A percentile compares a stretch with the other conserved stretches of the same genome.
Conservation (phyloP, 2,113 vertebrate genomes). For the Protobothrops flavoviridis region DNA sequence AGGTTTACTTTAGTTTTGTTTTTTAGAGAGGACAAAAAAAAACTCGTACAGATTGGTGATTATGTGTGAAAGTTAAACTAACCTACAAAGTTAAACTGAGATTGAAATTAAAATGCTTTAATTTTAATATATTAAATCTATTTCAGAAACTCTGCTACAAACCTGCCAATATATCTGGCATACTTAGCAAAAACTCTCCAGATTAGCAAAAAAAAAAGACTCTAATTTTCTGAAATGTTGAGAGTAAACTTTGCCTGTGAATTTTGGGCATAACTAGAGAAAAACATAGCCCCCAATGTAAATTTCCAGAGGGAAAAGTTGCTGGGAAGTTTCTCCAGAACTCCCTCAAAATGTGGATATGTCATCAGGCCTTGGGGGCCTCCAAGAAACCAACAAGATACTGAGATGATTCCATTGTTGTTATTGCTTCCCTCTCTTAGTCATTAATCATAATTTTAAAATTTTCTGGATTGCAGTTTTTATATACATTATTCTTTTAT, state of each 20-base stretch:
- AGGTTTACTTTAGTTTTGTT: not conserved
- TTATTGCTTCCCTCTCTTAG: not conserved
- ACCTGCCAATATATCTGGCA: not conserved
- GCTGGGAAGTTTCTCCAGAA: not conserved
- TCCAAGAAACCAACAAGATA: not conserved
- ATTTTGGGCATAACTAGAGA: not conserved
- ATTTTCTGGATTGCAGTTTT: not conserved
- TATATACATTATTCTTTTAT: not conserved
- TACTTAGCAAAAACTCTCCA: not conserved
- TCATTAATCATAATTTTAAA: not conserved
- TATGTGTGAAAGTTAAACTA: not conserved
- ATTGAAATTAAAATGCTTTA: not conserved
- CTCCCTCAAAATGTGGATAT: not conserved
- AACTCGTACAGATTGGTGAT: not conserved
- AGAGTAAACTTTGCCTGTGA: not conserved
- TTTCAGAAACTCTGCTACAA: not conserved
- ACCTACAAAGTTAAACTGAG: not conserved
- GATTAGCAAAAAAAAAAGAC: not conserved
- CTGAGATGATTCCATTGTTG: not conserved
- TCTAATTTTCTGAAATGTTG: not conserved
- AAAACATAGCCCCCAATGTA: not conserved
- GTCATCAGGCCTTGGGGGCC: not conserved
- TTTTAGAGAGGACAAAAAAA: not conserved
- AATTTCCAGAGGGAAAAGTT: not conserved
- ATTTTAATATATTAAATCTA: not conserved